Percentiles rank a stretch among this genome's conserved stretches.
Evolutionary conservation across 2,797 vertebrate genomes (phyloP).

Genomic region (Sebastes nivosus): DNA sequence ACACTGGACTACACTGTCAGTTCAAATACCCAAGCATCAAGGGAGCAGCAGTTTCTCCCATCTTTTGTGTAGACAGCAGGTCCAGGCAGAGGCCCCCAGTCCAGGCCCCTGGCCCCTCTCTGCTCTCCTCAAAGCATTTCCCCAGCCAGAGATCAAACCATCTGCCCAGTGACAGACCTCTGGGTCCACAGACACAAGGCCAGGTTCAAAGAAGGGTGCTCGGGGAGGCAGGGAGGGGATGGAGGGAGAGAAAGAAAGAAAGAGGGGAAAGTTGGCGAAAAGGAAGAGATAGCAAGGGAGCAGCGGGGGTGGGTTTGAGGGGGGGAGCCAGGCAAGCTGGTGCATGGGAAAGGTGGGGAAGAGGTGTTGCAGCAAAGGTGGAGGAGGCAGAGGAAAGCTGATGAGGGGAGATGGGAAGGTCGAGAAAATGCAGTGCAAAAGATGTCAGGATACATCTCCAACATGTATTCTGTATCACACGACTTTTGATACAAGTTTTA

Average conservation of each 20-base stretch:
- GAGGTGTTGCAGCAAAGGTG: slow-evolving; percentile 31
- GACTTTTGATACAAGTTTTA: neutral
- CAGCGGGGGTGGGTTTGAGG: neutral
- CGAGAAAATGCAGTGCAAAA: slow-evolving; percentile 10
- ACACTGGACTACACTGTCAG: slow-evolving; percentile 57
- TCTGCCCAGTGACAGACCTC: slow-evolving; percentile 90
- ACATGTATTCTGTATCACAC: neutral
- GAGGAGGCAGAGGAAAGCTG: slow-evolving; percentile 43
- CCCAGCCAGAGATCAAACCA: slow-evolving; percentile 90
- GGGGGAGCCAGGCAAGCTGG: slow-evolving; percentile 37
- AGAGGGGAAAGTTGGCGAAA: slow-evolving; percentile 64
- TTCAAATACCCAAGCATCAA: slow-evolving; percentile 69
- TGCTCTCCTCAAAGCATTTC: slow-evolving; percentile 89
- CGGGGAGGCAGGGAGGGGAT: slow-evolving; percentile 71
- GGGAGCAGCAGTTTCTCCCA: slow-evolving; percentile 62
- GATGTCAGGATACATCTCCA: slow-evolving; percentile 7
- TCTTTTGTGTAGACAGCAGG: slow-evolving; percentile 68
- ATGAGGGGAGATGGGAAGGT: slow-evolving; percentile 27
- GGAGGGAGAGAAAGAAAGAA: slow-evolving; percentile 38
- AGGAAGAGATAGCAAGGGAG: slow-evolving; percentile 56
- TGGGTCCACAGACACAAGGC: slow-evolving; percentile 87
- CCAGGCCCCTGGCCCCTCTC: slow-evolving; percentile 70
- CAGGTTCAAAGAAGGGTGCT: slow-evolving; percentile 88
- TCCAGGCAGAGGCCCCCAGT: slow-evolving; percentile 60
- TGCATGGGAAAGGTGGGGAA: slow-evolving; percentile 43